A percentile compares a stretch with the other conserved stretches of the same genome.
phyloP scores from a whole-genome alignment of 2,888 invertebrate species.

The Lampropteryx suffumata region DNA sequence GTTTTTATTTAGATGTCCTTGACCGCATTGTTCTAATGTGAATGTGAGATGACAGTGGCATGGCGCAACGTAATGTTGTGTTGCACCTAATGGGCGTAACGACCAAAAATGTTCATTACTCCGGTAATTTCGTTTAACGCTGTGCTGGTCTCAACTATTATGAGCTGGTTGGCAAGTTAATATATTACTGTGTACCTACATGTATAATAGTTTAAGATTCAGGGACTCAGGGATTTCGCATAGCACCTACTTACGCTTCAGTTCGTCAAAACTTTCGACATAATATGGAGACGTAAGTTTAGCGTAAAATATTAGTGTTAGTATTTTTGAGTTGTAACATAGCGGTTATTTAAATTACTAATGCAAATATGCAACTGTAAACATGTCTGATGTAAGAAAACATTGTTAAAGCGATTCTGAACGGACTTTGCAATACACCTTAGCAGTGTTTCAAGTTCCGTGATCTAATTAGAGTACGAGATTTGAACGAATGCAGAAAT shows the following conservation, averaged over 20 bases:
- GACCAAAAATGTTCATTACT: slow-evolving; percentile 47
- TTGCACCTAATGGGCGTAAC: slow-evolving; percentile 50
- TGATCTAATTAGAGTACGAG: too few relatives aligned
- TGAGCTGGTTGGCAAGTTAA: background rate
- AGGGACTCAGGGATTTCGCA: too few relatives aligned
- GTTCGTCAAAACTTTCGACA: too few relatives aligned
- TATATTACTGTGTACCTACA: background rate
- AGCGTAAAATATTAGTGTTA: too few relatives aligned
- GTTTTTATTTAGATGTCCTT: slow-evolving; percentile 46
- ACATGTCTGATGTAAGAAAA: slow-evolving; percentile 1
- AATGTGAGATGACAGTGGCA: slow-evolving; percentile 38
- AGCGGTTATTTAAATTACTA: background rate
- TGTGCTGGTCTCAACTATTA: background rate
- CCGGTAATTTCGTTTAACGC: slow-evolving; percentile 9
- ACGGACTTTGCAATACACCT: background rate
- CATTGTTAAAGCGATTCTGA: slow-evolving; percentile 3
- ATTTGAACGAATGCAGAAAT: too few relatives aligned
- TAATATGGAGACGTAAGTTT: too few relatives aligned
- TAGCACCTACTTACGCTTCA: too few relatives aligned
- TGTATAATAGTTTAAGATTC: too few relatives aligned
- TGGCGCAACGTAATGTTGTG: slow-evolving; percentile 33
- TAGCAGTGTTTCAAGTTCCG: too few relatives aligned
- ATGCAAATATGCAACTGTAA: slow-evolving; percentile 2
- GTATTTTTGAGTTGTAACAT: background rate
- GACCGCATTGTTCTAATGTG: slow-evolving; percentile 53